Evolutionary conservation across 2,888 invertebrate genomes (phyloP), one percentile per base, ranked within the genome.

Genomic region (Xanthorhoe spadicearia): DNA sequence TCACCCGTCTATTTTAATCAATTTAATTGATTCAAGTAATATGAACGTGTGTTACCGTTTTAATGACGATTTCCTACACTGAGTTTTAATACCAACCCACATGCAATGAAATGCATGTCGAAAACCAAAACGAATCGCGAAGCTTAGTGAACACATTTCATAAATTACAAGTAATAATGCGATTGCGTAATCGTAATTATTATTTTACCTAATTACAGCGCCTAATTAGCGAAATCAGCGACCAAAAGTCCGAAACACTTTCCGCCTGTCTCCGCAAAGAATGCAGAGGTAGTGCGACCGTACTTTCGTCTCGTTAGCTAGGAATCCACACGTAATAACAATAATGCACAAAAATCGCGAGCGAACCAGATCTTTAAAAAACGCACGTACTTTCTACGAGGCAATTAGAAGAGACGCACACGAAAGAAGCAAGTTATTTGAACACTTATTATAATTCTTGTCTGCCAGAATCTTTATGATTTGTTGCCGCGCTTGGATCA

Each of bases 401-500:
- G 83, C 82, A 90, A 92, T 92, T 92, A 90, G 85, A 88, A 89
- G 89, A 92, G 90, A 88, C 88, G 84, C 84, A 86, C 91, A 92
- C 91, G 91, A 90, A 88, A 91, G 85, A 88, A 85, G 83, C 51
- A n/a, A 64, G 69, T 53, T 70, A 65, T 68, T 64, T 48, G 17
- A 48, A 17, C 17, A 48, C 15, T 67, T 66, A 72, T 66, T 63
- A 62, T 69, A 59, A 56, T 66, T 64, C 52, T 58, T 9, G 51
- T 56, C 61, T 60, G 57, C 51, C 53, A 59, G 69, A 62, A 60
- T 52, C 56, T 50, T 57, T 13, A 19, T 64, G 68, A 70, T 74
- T 69, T 69, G 69, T 74, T 52, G 53, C 19, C 60, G 50, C 15
- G 19, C 59, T 51, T 35, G 43, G 57, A 58, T 56, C 35, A 23